Percentiles rank a stretch among this genome's conserved stretches.
These are phyloP conservation scores for Peromyscus californicus DNA, from an alignment of 2,113 vertebrate species.

Conservation along the genomic window DNA sequence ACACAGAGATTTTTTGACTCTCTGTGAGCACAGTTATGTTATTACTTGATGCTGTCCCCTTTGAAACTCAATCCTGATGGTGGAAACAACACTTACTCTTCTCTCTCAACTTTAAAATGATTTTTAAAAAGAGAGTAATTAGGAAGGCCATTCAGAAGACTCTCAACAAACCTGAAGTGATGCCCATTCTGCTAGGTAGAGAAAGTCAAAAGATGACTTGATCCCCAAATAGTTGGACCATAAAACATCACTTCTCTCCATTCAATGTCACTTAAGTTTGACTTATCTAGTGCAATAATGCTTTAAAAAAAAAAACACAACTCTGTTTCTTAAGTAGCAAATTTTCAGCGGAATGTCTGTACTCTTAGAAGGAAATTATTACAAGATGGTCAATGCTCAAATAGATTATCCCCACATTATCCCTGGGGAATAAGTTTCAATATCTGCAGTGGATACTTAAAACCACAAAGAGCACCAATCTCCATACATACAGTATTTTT, in stretches of 20 bases:
- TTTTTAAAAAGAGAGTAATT: constrained; percentile 63
- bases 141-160: constrained; percentile 32
- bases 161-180: constrained; percentile 60
- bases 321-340: background rate
- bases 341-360: constrained; percentile 44
- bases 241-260: constrained; percentile 54
- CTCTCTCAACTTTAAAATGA: constrained; percentile 56
- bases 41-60: constrained; percentile 45
- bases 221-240: constrained; percentile 32
- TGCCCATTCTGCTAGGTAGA: constrained; percentile 25
- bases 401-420: background rate
- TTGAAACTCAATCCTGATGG: constrained; percentile 45
- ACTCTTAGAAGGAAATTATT: background rate
- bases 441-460: background rate
- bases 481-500: background rate
- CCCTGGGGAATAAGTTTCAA: background rate
- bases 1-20: constrained; percentile 64
- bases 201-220: constrained; percentile 69
- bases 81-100: constrained; percentile 54
- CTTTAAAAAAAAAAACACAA: background rate
- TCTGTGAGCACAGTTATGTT: constrained; percentile 47
- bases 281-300: constrained; percentile 53
- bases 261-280: constrained; percentile 49
- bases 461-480: background rate
- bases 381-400: background rate